Base-by-base conservation (phyloP, 2,113 vertebrate genomes). In the Lophura nycthemera region DNA sequence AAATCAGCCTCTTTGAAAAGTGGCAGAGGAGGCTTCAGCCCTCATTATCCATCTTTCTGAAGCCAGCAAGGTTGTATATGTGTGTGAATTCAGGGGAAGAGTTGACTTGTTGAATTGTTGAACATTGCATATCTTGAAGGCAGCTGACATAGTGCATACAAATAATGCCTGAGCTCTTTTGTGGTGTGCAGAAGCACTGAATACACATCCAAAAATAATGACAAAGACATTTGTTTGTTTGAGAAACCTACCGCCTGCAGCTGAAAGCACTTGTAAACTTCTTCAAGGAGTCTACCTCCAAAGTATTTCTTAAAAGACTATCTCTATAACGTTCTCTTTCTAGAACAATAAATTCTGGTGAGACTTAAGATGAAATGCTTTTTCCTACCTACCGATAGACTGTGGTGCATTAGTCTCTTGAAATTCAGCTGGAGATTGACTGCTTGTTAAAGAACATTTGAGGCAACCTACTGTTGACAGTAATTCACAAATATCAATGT, bases 1-100 rank as follows among this genome's bases (percentile, higher is more conserved):
- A 89, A 86, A 89, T 30, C 38, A 81, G 21, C 12, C 42, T 83
- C 56, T 76, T 71, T 76, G 40, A 59, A 94, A 96, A 88, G 36
- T 48, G n/a, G 7, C 20, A 76, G 15, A 54, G 30, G 30, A 92
- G 18, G 4, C 60, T 89, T 87, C 59, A 85, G 25, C 43, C 10
- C 38, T 10, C 25, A 56, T 42, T 71, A 90, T 85, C 81, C 42
- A 72, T 67, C 36, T 86, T 40, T 11, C 38, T 76, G 66, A 57
- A 92, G 50, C n/a, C 22, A 34, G 59, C n/a, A 70, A 4, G 14
- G 30, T 32, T 88, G 19, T 61, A 82, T 90, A 72, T 69, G 72
- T 11, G 21, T 61, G 48, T 22, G 48, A 57, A 78, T 57, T 84
- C 77, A 52, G 57, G 47, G 24, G 11, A 86, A 38, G 27, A 65